Percentiles rank a stretch among this genome's conserved stretches.
These are phyloP conservation scores for Ibidorhyncha struthersii DNA, from an alignment of 2,113 vertebrate genomes.

Conservation along the genomic window DNA sequence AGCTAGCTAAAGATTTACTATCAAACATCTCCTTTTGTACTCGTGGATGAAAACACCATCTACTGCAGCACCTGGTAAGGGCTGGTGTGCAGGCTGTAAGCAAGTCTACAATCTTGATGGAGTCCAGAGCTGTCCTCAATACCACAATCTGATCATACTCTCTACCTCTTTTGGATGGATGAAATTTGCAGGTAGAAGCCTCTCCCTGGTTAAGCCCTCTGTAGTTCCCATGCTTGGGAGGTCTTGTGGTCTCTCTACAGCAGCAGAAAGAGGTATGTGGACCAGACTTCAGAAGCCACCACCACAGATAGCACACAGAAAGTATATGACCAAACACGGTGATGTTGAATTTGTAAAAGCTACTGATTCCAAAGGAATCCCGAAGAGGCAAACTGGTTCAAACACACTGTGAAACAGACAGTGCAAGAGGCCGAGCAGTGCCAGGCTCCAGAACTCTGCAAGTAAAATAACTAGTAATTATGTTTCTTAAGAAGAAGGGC, in stretches of 20 bases:
- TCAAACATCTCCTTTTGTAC: not conserved
- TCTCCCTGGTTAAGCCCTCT: not conserved
- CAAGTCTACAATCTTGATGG: not conserved
- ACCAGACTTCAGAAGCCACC: not conserved
- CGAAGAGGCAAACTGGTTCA: not conserved
- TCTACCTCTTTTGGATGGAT: not conserved
- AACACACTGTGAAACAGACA: not conserved
- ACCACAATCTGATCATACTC: not conserved
- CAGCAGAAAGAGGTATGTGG: not conserved
- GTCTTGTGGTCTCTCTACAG: not conserved
- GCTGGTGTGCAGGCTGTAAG: not conserved
- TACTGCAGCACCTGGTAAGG: not conserved
- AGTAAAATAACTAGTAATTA: not conserved
- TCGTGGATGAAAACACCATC: not conserved
- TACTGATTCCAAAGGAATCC: not conserved
- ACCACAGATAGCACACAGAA: not conserved
- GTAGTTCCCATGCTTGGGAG: not conserved
- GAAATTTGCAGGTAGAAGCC: not conserved
- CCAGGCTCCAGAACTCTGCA: not conserved
- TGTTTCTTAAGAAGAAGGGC: not conserved
- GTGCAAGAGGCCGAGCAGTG: not conserved
- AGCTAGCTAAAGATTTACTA: not conserved
- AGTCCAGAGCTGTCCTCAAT: not conserved
- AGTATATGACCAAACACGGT: not conserved
- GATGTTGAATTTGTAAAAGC: not conserved